A percentile compares a stretch with the other conserved stretches of the same genome.
phyloP scores from a whole-genome alignment of 2,113 vertebrate species.

The Calonectris borealis region DNA sequence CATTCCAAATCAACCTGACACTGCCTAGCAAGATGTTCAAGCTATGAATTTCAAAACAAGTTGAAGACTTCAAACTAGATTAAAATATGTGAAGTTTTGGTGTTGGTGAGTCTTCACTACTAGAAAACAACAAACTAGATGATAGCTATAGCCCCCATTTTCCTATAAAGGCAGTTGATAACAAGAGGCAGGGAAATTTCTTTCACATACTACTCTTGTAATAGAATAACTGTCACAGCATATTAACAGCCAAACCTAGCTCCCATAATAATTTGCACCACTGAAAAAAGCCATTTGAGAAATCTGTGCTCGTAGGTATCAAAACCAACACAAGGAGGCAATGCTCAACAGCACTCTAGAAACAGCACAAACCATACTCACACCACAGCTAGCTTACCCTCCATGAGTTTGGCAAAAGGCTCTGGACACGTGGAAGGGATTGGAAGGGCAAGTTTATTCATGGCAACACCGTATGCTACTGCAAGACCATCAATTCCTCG shows the following conservation, averaged over 20 bases:
- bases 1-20: background rate
- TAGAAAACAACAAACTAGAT: background rate
- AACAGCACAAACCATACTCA: background rate
- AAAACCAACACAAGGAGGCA: background rate
- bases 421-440: constrained; percentile 96
- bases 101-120: background rate
- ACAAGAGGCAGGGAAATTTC: background rate
- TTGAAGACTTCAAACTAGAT: background rate
- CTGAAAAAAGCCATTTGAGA: background rate
- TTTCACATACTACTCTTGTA: background rate
- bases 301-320: background rate
- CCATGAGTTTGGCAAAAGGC: constrained; percentile 93
- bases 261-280: background rate
- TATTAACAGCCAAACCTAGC: background rate
- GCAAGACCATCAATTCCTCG: constrained; percentile 94
- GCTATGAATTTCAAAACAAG: background rate
- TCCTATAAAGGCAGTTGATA: background rate
- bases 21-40: background rate
- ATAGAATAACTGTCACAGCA: background rate
- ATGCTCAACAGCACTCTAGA: background rate
- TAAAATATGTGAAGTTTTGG: background rate
- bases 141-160: background rate
- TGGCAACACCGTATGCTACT: constrained; percentile 94
- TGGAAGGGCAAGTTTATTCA: constrained; percentile 97
- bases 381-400: constrained; percentile 77